phyloP scores from a whole-genome alignment of 2,113 vertebrate species.

The Eptesicus fuscus region DNA sequence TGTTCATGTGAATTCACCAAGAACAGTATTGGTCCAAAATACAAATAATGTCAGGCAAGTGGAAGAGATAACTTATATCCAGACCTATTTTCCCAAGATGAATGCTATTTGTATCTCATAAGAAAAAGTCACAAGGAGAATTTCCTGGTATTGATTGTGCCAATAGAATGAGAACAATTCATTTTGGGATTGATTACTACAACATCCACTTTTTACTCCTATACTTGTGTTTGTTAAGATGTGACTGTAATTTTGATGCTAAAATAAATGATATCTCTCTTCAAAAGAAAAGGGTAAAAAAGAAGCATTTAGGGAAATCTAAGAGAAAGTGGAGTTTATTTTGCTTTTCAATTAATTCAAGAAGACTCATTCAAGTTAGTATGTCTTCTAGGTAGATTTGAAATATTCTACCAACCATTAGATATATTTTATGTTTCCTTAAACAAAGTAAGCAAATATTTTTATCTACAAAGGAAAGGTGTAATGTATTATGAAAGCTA shows the following conservation, averaged over 20 bases:
- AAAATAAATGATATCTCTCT: background rate
- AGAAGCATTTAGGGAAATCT: background rate
- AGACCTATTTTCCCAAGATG: background rate
- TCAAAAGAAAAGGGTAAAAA: background rate
- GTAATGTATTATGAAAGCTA: background rate
- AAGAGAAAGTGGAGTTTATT: background rate
- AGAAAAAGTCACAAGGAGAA: background rate
- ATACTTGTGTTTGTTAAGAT: background rate
- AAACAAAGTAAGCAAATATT: background rate
- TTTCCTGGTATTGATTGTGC: background rate
- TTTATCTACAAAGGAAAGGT: background rate
- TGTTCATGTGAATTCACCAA: background rate
- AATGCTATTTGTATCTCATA: background rate
- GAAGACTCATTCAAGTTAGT: background rate
- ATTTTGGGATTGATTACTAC: background rate
- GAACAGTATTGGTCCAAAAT: background rate
- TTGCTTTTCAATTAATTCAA: background rate
- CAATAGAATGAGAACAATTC: background rate
- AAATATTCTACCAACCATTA: background rate
- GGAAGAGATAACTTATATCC: background rate
- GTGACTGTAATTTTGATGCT: background rate
- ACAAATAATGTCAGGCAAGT: background rate
- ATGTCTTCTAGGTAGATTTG: background rate
- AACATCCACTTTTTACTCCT: background rate
- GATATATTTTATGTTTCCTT: background rate